These are phyloP conservation scores for Schizopygopsis pylzovi DNA, from an alignment of 2,797 vertebrate genomes.

Conservation along the genomic window DNA sequence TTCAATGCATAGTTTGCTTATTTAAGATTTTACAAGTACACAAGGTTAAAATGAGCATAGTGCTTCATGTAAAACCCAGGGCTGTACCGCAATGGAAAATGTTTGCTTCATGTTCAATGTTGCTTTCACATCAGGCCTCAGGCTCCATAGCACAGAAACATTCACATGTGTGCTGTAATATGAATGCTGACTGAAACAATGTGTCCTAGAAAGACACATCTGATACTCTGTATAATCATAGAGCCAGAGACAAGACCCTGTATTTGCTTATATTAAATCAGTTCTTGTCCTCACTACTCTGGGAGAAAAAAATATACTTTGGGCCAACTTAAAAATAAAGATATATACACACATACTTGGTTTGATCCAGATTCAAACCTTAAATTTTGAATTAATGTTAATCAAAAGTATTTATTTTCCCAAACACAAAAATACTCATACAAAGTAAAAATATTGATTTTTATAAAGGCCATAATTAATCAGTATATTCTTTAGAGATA, in stretches of 20 bases:
- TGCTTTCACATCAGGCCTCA: background rate
- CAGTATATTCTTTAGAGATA: background rate
- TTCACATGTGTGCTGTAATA: background rate
- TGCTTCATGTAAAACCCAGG: background rate
- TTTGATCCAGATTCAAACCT: too few species aligned
- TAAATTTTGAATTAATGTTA: too few species aligned
- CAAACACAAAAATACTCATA: background rate
- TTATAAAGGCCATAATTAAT: background rate
- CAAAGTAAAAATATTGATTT: too few species aligned
- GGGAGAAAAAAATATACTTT: background rate
- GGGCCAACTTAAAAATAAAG: background rate
- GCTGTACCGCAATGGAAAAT: background rate
- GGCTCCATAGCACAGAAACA: background rate
- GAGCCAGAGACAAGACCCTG: background rate
- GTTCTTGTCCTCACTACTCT: background rate
- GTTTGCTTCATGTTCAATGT: background rate
- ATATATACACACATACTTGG: too few species aligned
- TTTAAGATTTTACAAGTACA: conserved; percentile 19
- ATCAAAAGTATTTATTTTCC: background rate
- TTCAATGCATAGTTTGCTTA: conserved; percentile 21
- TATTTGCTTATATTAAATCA: background rate
- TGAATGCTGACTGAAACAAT: background rate
- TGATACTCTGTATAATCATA: background rate
- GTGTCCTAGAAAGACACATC: conserved; percentile 27
- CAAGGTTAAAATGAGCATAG: background rate